Conservation (phyloP, 2,113 vertebrate species). For the Oostethus manadensis region DNA sequence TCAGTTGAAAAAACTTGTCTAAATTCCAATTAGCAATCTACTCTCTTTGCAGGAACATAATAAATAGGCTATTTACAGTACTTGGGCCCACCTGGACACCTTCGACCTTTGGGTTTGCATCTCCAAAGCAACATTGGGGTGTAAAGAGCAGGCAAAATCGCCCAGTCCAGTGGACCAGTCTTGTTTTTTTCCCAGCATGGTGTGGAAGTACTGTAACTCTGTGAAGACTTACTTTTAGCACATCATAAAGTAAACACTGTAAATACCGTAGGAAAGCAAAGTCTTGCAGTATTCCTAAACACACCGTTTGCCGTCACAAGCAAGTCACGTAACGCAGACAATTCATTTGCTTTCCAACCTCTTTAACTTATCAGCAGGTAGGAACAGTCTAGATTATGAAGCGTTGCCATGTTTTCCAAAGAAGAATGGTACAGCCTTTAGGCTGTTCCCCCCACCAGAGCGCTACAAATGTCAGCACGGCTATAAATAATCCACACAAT, state of each 20-base stretch:
- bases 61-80: too few relatives aligned
- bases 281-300: background rate
- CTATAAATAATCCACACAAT: constrained; percentile 64
- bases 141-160: too few relatives aligned
- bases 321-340: background rate
- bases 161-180: too few relatives aligned
- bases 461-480: constrained; percentile 54
- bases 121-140: too few relatives aligned
- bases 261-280: constrained; percentile 2
- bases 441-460: constrained; percentile 30
- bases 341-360: background rate
- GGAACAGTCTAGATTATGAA: constrained; percentile 31
- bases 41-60: too few relatives aligned
- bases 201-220: background rate
- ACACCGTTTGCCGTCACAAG: background rate
- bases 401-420: constrained; percentile 32
- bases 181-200: background rate
- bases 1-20: too few relatives aligned
- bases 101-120: too few relatives aligned
- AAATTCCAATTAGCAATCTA: too few relatives aligned
- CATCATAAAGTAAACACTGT: background rate
- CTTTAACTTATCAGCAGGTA: constrained; percentile 51
- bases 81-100: too few relatives aligned
- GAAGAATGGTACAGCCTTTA: constrained; percentile 42
- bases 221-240: background rate